These are phyloP conservation scores for Oryzias melastigma DNA, from an alignment of 2,113 vertebrate genomes.

Conservation along the genomic window DNA sequence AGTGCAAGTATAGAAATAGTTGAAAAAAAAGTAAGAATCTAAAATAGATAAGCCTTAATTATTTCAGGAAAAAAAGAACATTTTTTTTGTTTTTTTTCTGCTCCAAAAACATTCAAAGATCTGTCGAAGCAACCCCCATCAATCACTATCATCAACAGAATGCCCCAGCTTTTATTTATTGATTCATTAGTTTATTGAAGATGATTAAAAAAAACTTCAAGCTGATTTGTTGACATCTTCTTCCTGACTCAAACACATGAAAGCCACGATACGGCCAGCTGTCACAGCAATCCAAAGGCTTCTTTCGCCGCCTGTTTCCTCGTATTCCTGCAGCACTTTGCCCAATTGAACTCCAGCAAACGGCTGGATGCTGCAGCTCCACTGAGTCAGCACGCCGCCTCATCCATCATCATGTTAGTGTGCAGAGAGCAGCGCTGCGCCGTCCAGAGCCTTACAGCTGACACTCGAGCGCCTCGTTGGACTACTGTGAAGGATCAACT, in stretches of 20 bases:
- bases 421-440: constrained; percentile 1
- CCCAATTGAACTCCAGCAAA: constrained; percentile 25
- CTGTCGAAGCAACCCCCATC: no score
- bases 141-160: not conserved
- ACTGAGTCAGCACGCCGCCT: constrained; percentile 15
- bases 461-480: not conserved
- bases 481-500: not conserved
- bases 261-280: constrained; percentile 4
- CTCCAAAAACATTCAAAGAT: no score
- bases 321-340: constrained; percentile 44
- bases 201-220: not conserved
- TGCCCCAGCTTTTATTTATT: not conserved
- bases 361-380: constrained; percentile 12
- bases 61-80: no score
- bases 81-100: no score
- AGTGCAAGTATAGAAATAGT: not conserved
- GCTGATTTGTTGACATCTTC: not conserved
- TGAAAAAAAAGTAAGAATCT: no score
- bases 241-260: not conserved
- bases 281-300: constrained; percentile 29
- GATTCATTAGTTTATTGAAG: not conserved
- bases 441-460: not conserved
- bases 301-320: constrained; percentile 23
- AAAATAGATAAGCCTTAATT: no score
- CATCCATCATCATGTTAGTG: constrained; percentile 27